phyloP scores from a whole-genome alignment of 1,140 invertebrate genomes.

The Trichoplusia ni region DNA sequence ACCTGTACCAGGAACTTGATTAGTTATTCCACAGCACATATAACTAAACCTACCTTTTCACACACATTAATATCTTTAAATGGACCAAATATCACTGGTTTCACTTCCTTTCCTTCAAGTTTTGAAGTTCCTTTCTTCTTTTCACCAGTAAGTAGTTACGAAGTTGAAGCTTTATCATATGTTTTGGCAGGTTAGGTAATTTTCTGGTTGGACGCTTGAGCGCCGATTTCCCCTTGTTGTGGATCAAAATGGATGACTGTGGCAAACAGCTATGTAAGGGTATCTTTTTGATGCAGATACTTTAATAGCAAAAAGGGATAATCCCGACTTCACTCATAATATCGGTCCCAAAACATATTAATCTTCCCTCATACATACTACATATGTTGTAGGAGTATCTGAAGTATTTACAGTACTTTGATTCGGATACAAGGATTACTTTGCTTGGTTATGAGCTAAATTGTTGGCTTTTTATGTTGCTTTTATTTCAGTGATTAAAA shows the following conservation, averaged over 20 bases:
- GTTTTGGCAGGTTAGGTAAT: conserved; percentile 11
- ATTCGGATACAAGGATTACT: background rate
- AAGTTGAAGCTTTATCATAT: conserved; percentile 3
- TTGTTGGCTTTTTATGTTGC: too few relatives aligned
- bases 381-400: background rate
- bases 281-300: conserved; percentile 2
- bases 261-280: conserved; percentile 2
- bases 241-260: background rate
- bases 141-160: background rate
- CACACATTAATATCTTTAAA: conserved; percentile 8
- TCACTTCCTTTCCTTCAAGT: background rate
- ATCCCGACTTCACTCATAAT: background rate
- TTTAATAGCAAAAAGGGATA: background rate
- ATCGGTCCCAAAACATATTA: background rate
- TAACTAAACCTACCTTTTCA: conserved; percentile 10
- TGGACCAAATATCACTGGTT: conserved; percentile 5
- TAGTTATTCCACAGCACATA: conserved; percentile 13
- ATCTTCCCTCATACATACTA: background rate
- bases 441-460: too few relatives aligned
- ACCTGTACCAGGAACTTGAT: conserved; percentile 24
- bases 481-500: too few relatives aligned
- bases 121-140: too few relatives aligned
- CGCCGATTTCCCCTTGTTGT: conserved; percentile 8
- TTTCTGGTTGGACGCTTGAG: background rate
- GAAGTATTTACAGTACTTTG: background rate